Base-by-base conservation (phyloP, 2,888 invertebrate genomes). In the Phyto melanocephala region DNA sequence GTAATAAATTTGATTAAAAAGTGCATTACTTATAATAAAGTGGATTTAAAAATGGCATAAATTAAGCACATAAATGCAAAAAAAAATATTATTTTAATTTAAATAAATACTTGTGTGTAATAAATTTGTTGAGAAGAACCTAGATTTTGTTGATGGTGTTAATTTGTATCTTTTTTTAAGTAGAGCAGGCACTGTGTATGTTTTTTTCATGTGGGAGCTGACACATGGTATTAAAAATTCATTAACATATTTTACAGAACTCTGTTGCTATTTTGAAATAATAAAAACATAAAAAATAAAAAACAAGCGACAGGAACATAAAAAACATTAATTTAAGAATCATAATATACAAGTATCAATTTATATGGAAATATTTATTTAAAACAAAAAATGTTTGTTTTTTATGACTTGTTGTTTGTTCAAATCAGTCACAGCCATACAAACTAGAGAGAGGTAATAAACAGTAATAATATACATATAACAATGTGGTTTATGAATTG, bases 291-390 rank as follows among this genome's bases (percentile, higher is more conserved):
- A 6, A 28, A n/a, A n/a, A n/a, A n/a, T n/a, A 37, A 33, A 50
- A 60, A 22, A 24, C 50, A 50, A 35, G n/a, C 33, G 22, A 17
- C 10, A 8, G 40, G 15, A 50, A 24, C 33, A 52, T 60, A 52
- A 45, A 62, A 52, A 52, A 45, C 35, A 28, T 65, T 33, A 68
- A 42, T 33, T 68, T 37, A 33, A 45, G 28, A 60, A 60, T 63
- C 62, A 63, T 62, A 77, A 52, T 77, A 24, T 56, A 62, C n/a
- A 80, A 78, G 60, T 62, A 52, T 80, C 72, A 74, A 80, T 80
- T 80, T 80, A 80, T 80, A 80, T 80, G 79, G 28, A 45, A 80
- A 80, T 80, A 74, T 65, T 67, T 60, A 13, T 58, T 17, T 62
- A 7, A 2, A 20, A 52, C 24, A 68, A 54, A 68, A 54, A 63